Evolutionary conservation across 2,113 vertebrate genomes (phyloP).

Genomic region (Centrocercus urophasianus): DNA sequence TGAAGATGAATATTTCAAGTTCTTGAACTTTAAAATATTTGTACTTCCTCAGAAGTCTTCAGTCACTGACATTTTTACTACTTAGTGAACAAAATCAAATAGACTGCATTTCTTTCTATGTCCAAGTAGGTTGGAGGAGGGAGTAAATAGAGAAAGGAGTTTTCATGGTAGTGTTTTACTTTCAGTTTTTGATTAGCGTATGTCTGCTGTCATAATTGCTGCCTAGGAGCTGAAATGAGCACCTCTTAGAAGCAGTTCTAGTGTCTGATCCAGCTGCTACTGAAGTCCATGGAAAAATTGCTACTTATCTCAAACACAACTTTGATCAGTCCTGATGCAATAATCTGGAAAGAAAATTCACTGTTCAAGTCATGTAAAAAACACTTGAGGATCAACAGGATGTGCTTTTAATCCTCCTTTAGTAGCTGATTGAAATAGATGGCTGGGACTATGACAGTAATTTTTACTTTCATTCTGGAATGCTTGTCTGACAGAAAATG

Average conservation of each 20-base stretch:
- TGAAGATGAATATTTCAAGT: neutral
- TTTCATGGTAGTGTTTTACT: neutral
- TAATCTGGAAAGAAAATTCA: neutral
- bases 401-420: constrained; percentile 16
- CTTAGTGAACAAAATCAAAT: neutral
- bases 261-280: neutral
- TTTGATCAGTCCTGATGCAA: neutral
- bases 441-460: constrained; percentile 11
- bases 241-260: neutral
- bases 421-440: constrained; percentile 7
- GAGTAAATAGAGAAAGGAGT: neutral
- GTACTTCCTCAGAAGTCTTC: neutral
- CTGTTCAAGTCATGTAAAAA: neutral
- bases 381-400: neutral
- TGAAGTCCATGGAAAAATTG: neutral
- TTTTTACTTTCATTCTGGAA: constrained; percentile 55
- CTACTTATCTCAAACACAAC: rapidly evolving
- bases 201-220: neutral
- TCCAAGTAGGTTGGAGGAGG: neutral
- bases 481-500: constrained; percentile 44
- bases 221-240: neutral
- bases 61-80: neutral
- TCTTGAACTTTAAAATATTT: neutral
- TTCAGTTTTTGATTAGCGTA: neutral
- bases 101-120: neutral